Base-by-base conservation (phyloP, 2,888 invertebrate genomes). In the Patella caerulea region DNA sequence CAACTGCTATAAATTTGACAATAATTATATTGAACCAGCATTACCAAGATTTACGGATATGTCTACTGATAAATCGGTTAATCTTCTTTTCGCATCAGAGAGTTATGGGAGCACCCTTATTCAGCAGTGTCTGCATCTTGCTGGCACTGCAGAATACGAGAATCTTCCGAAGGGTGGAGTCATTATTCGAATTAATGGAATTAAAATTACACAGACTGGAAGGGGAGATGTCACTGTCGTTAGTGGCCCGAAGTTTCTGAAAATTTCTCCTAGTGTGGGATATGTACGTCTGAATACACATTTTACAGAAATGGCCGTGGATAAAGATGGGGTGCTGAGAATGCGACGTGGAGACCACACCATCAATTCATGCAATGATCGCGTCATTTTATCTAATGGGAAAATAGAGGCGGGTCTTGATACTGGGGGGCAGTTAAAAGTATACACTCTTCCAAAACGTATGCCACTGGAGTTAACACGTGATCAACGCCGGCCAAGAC, bases 231-330 rank as follows among this genome's bases (percentile, higher is more conserved):
- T 92, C 7, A 86, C 83, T 4, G 90, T 92, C 17, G 87, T 88
- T 24, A 87, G 88, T n/a, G 91, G 91, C 34, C 90, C 91, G n/a
- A 90, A 91, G 77, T 89, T 86, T 72, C 84, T 92, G 55, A 84
- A 87, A 24, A 87, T 91, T 82, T 90, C 90, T n/a, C 91, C 92
- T 2, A 76, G 76, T 11, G 86, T 79, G 34, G 88, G 89, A 29
- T 83, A 88, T 15, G 83, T 91, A 2, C 87, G 88, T 54, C 82
- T 92, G 24, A 87, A 90, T 72, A 92, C 91, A 14, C 86, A 90
- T 72, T 88, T 88, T 79, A 87, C 92, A 70, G 91, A 92, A 76
- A 90, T 91, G 85, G 88, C 89, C n/a, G 88, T 92, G 65, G 92
- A 89, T 73, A 79, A 84, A 17, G 87, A 90, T 82, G 88, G 88